Base-by-base conservation (phyloP, 2,888 invertebrate species). In the Scaptomyza cyrtandrae region DNA sequence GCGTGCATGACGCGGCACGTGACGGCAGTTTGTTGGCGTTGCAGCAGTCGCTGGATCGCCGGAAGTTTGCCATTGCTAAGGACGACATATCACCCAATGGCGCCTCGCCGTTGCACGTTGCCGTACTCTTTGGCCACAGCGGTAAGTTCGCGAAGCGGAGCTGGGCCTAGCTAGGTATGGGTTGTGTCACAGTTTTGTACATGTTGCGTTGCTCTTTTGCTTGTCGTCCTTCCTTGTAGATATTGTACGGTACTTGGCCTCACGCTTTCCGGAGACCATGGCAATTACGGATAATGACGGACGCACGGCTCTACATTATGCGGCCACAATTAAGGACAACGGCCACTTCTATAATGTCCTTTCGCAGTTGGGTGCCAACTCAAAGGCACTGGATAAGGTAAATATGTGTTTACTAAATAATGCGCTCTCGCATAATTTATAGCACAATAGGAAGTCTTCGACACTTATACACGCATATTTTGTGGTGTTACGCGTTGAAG, bases 31-130 rank as follows among this genome's bases (percentile, higher is more conserved):
- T 98, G 74, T 93, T 96, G 80, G 96, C 97, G 81, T 93, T 98
- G 58, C 97, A 97, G 92, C 95, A 96, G 78, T 95, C 97, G 1
- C 92, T 98, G 86, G 97, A 98, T 92, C 93, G 98, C 77, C 95
- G 98, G 89, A 97, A 97, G 94, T 96, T 98, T 90, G 98, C 97
- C 1, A 95, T 97, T 68, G 98, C 98, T 19, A 95, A 96, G 80
- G 97, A 98, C 91, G 95, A 95, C 66, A 93, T 95, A 75, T 96
- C 96, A n/a, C 95, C 96, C 0, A 95, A 96, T 82, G 97, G 97
- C 3, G 95, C 97, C 19, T 96, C 97, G 3, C 97, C 98, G 0
- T 93, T 98, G 64, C 98, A 98, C 91, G 96, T 97, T 11, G 97
- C 97, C 1, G 95, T 96, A 0, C 93, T 97, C 69, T 96, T 96